Conservation (phyloP, 2,888 invertebrate species). For the Cephus runcator region DNA sequence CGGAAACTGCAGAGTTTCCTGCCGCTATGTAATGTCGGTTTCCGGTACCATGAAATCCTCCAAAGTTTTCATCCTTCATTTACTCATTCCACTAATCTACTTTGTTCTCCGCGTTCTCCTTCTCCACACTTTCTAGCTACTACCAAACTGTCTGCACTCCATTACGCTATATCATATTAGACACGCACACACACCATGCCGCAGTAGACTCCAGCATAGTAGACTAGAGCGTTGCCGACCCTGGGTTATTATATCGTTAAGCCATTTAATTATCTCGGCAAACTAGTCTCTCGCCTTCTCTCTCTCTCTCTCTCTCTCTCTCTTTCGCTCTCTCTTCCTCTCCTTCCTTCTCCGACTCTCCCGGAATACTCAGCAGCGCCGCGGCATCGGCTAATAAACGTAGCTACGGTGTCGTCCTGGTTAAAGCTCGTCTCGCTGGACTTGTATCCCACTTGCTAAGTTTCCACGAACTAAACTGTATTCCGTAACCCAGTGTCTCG, state of each 20-base stretch:
- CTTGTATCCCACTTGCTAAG: neutral
- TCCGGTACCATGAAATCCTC: slow-evolving; percentile 14
- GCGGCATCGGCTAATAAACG: neutral
- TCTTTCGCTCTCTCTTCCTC: slow-evolving; percentile 69
- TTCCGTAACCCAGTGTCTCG: neutral
- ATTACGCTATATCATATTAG: neutral
- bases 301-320: slow-evolving; percentile 36
- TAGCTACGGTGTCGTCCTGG: neutral
- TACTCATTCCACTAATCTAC: slow-evolving; percentile 22
- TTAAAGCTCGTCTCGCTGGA: neutral
- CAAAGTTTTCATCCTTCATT: slow-evolving; percentile 9
- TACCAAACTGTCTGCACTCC: slow-evolving; percentile 1
- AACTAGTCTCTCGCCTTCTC: slow-evolving; percentile 52
- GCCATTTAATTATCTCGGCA: slow-evolving; percentile 65
- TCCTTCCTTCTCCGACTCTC: slow-evolving; percentile 29
- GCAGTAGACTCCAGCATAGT: neutral
- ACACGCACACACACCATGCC: neutral
- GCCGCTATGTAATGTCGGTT: slow-evolving; percentile 14
- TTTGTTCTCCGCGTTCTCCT: slow-evolving; percentile 17
- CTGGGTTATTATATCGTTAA: slow-evolving; percentile 64
- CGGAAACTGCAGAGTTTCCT: neutral
- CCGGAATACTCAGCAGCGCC: slow-evolving; percentile 1
- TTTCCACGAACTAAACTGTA: neutral
- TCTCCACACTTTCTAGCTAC: slow-evolving; percentile 19
- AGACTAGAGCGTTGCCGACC: slow-evolving; percentile 33